phyloP scores from a whole-genome alignment of 1,140 invertebrate species.

The Trichonephila clavipes region DNA sequence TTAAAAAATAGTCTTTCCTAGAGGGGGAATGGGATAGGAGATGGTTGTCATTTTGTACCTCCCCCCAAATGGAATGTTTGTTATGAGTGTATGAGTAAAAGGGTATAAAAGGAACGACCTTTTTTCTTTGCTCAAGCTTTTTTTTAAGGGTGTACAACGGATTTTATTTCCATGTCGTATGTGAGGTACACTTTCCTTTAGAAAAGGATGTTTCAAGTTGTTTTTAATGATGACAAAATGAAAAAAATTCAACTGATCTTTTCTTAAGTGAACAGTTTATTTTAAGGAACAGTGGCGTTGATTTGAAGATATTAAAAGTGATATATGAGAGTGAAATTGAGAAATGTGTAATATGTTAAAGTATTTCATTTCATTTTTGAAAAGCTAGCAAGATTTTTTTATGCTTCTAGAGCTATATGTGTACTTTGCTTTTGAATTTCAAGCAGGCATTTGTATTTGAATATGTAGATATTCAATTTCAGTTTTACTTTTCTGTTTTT shows the following conservation, averaged over 20 bases:
- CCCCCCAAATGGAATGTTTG: conserved; percentile 47
- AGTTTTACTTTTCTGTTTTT: no score
- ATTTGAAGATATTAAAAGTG: neutral
- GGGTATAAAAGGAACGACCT: conserved; percentile 32
- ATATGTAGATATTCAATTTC: no score
- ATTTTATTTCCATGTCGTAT: conserved; percentile 4
- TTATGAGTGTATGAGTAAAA: conserved; percentile 32
- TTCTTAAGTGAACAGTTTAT: neutral
- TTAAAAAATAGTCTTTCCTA: conserved; percentile 5
- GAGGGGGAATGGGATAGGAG: neutral
- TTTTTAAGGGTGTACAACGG: neutral
- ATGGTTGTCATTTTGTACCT: neutral
- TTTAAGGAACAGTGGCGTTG: neutral
- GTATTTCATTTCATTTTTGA: no score
- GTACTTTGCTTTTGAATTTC: no score
- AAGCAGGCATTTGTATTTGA: no score
- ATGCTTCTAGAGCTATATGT: no score
- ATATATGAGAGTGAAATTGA: no score
- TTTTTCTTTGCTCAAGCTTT: neutral
- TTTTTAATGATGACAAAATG: neutral
- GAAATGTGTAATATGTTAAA: neutral
- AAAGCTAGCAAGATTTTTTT: no score
- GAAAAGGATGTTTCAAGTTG: neutral
- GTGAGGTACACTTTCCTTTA: neutral
- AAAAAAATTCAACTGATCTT: neutral